Conservation (phyloP, 2,797 vertebrate species). For the Ctenopoma kingsleyae region DNA sequence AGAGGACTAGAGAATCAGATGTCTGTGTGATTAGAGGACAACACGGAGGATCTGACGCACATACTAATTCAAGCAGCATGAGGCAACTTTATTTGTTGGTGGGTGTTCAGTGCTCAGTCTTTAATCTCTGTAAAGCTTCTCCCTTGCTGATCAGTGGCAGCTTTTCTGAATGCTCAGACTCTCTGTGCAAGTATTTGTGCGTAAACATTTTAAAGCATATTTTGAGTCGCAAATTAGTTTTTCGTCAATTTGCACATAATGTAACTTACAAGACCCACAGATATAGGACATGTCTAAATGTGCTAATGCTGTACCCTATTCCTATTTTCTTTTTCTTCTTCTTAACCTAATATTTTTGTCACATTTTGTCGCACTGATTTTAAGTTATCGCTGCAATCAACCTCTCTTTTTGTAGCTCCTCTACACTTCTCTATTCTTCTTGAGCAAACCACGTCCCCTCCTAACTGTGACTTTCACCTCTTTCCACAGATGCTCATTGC, state of each 20-base stretch:
- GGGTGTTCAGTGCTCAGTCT: constrained; percentile 20
- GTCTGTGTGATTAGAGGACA: constrained; percentile 11
- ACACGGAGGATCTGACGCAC: neutral
- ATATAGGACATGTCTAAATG: neutral
- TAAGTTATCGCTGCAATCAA: too few relatives aligned
- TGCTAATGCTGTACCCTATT: neutral
- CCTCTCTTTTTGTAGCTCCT: too few relatives aligned
- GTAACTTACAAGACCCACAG: neutral
- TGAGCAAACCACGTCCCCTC: too few relatives aligned
- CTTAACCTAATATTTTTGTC: too few relatives aligned
- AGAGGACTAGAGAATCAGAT: neutral
- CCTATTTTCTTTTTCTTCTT: too few relatives aligned
- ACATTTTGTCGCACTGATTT: too few relatives aligned
- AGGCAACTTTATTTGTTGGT: constrained; percentile 22
- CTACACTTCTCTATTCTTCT: too few relatives aligned
- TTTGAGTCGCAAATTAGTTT: too few relatives aligned
- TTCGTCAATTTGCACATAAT: too few relatives aligned
- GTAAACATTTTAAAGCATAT: neutral
- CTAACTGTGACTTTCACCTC: too few relatives aligned
- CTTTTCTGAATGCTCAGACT: neutral
- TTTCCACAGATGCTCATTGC: too few relatives aligned
- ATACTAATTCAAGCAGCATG: constrained; percentile 1
- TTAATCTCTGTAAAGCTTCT: constrained; percentile 42
- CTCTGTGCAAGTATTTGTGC: neutral
- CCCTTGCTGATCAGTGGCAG: constrained; percentile 6